Base-by-base conservation (phyloP, 1,140 invertebrate species). In the Polypedilum pembai region DNA sequence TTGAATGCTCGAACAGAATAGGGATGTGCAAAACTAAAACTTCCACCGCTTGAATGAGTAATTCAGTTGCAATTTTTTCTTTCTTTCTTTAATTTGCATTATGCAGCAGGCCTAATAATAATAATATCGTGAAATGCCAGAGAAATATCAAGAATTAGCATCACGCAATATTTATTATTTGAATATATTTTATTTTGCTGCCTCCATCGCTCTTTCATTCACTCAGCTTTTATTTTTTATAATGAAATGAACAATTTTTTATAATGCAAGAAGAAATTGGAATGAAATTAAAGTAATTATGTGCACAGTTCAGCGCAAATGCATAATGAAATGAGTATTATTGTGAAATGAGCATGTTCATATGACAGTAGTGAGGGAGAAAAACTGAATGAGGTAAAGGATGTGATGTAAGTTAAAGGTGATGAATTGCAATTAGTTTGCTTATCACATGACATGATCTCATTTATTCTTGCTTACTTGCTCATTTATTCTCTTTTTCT, bases 141-240 rank as follows among this genome's bases (percentile, higher is more conserved):
- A 69, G 20, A 69, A 69, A 69, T 20, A 69, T 69, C 65, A 69
- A 69, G 65, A 69, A 69, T 69, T 69, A 69, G 17, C 65, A 69
- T 69, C 65, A 69, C 65, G 65, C 65, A 69, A 69, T 21, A 20
- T 69, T 69, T 69, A 69, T 69, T 69, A 69, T 69, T 69, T 69
- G 20, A 20, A 69, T 20, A 69, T 69, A 69, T 69, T 69, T 69
- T 33, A 33, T 33, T 33, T 33, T 33, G 24, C 24, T 33, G 24
- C 24, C 24, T 33, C 24, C 24, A 33, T 33, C 24, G 24, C 24
- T 33, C 24, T 3, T 33, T 33, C 24, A 33, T 5, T 33, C 24
- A 33, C 24, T 33, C 24, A 33, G 24, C 24, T 33, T 33, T 33
- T 33, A 33, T 33, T 33, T 18, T 18, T 69, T 69, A 20, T 69